phyloP scores from a whole-genome alignment of 2,113 vertebrate genomes.

The Mirza zaza region DNA sequence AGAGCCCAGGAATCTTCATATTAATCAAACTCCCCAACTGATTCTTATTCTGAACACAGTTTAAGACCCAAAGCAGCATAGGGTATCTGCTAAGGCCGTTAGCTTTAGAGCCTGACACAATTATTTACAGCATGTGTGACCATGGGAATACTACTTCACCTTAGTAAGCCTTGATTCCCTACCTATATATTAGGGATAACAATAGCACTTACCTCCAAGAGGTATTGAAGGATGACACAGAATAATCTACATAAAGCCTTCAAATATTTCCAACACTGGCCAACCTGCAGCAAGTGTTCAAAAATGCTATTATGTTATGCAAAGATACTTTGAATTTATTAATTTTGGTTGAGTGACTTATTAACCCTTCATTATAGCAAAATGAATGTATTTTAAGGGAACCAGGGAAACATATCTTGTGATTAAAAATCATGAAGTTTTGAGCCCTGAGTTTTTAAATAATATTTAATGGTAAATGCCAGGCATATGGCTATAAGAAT shows the following conservation, averaged over 20 bases:
- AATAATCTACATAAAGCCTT: neutral
- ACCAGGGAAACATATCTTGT: neutral
- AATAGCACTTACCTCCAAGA: neutral
- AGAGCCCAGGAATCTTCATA: neutral
- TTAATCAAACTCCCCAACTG: neutral
- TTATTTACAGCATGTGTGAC: neutral
- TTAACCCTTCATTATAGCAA: neutral
- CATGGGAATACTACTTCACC: neutral
- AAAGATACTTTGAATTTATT: slow-evolving; percentile 25
- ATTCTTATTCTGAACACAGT: neutral
- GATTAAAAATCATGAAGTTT: slow-evolving; percentile 28
- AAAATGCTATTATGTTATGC: neutral
- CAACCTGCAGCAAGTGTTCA: neutral
- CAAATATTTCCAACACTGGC: neutral
- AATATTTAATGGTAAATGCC: slow-evolving; percentile 1
- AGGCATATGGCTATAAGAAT: slow-evolving; percentile 1
- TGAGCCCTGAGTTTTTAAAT: slow-evolving; percentile 9
- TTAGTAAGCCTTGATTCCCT: neutral
- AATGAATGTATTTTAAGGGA: slow-evolving; percentile 4
- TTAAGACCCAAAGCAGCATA: neutral
- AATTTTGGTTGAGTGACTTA: neutral
- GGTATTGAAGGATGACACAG: neutral
- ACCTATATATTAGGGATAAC: neutral
- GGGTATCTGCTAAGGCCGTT: neutral
- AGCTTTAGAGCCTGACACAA: neutral